Evolutionary conservation across 2,888 invertebrate genomes (phyloP), one percentile per base, ranked within the genome.

Genomic region (Harpagoxenus sublaevis): DNA sequence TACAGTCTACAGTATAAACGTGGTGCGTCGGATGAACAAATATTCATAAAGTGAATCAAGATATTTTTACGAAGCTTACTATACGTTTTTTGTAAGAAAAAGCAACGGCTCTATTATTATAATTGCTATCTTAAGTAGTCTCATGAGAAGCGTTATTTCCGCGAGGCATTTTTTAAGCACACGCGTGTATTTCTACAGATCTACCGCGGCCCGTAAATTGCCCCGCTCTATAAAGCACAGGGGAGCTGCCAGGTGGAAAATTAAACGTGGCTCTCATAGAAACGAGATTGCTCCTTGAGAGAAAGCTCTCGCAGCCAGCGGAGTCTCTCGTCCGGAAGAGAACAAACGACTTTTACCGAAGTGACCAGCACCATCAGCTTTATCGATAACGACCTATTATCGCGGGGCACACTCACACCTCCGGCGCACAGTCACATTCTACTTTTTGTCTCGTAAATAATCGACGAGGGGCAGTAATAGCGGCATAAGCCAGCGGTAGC

Each of bases 371-470:
- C 62, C 45, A 10, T 71, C 35, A 12, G 45, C 35, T 79, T 79
- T 42, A 78, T 60, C 79, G 71, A 60, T 62, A 71, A 57, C 73
- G 71, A 79, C 60, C 35, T 60, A 79, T 71, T 79, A 60, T 15
- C 77, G 39, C 18, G 39, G 12, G 31, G 15, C 65, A 53, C 68
- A 23, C 48, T 31, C 28, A 42, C 68, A 65, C 45, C n/a, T 48
- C 42, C 48, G 71, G 31, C 60, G 39, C 68, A 31, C 57, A 48
- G n/a, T 62, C 48, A 35, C 15, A 53, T 35, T 62, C 45, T 62
- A 84, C 48, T 57, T 73, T 81, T 53, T 45, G 23, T 81, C 51
- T 55, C 70, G 73, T 81, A 81, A 81, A 82, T 84, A 81, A 66
- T 84, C 51, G 39, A 62, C 51, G 39, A 51, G 39, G 18, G 18